These are phyloP conservation scores for Drosophila melanica DNA, from an alignment of 1,140 invertebrate genomes.

Conservation along the genomic window DNA sequence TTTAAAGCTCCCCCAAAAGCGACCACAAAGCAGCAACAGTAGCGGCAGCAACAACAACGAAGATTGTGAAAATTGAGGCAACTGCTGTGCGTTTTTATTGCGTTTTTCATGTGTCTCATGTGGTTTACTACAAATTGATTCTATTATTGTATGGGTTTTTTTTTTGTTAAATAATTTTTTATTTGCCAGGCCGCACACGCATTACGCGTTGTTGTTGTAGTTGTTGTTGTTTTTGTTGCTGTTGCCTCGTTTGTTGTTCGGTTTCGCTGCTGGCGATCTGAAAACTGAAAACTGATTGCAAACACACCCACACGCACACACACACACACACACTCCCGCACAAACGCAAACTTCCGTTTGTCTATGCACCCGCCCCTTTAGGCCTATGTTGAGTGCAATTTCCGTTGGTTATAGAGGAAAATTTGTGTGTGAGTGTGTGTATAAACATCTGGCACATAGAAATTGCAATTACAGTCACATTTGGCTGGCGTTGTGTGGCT, in stretches of 20 bases:
- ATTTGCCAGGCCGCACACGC: neutral
- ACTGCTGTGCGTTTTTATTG: conserved; percentile 69
- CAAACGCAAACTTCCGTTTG: conserved; percentile 7
- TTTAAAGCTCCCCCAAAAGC: conserved; percentile 66
- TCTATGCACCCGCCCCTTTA: neutral
- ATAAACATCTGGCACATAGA: conserved; percentile 24
- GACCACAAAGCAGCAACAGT: conserved; percentile 20
- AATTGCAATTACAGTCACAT: conserved; percentile 42
- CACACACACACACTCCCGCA: conserved; percentile 38
- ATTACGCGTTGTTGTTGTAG: conserved; percentile 9
- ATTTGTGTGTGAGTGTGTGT: neutral
- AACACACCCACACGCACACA: conserved; percentile 48
- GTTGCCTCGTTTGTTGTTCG: conserved; percentile 55
- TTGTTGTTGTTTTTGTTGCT: conserved; percentile 10
- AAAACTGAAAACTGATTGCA: conserved; percentile 74
- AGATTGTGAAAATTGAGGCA: conserved; percentile 27
- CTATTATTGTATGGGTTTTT: conserved; percentile 61
- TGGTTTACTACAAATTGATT: conserved; percentile 82
- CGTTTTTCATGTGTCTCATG: conserved; percentile 77
- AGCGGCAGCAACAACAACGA: neutral
- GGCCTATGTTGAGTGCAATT: conserved; percentile 59
- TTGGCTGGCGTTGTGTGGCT: conserved; percentile 27
- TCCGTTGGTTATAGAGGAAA: conserved; percentile 36
- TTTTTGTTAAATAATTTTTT: conserved; percentile 1
- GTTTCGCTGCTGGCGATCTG: conserved; percentile 70